Percentiles rank a stretch among this genome's conserved stretches.
Evolutionary conservation across 2,113 vertebrate species (phyloP).

Genomic region (Heterochromis multidens): DNA sequence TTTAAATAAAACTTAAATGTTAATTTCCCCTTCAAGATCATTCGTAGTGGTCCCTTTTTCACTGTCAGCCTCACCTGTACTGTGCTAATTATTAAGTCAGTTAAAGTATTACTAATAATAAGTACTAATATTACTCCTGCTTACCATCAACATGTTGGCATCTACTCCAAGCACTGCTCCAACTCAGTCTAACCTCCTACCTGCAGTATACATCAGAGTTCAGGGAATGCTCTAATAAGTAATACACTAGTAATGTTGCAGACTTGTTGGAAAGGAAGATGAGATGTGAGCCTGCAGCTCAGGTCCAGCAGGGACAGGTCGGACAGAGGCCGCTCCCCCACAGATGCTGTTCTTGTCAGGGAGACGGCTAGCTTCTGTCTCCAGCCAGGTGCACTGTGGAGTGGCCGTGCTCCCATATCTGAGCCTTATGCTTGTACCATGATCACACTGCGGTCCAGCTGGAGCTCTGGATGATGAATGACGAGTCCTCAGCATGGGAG

Average conservation of each 20-base stretch:
- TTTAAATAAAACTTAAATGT: neutral
- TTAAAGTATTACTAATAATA: no score
- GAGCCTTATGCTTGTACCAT: slow-evolving; percentile 23
- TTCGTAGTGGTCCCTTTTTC: neutral
- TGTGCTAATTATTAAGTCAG: no score
- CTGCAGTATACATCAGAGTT: neutral
- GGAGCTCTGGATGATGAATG: slow-evolving; percentile 51
- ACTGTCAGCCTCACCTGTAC: neutral
- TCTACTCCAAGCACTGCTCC: neutral
- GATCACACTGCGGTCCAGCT: slow-evolving; percentile 38
- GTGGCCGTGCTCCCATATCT: neutral
- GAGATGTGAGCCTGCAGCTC: neutral
- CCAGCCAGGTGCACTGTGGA: slow-evolving; percentile 28
- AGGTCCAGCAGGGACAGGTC: neutral
- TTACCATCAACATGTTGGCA: neutral
- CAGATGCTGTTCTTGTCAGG: slow-evolving; percentile 9
- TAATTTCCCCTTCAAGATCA: neutral
- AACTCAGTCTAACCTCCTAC: neutral
- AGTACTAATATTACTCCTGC: neutral
- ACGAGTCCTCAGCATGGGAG: slow-evolving; percentile 23
- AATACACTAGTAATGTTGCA: neutral
- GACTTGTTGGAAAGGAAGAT: neutral
- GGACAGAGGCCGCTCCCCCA: neutral
- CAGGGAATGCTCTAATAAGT: neutral
- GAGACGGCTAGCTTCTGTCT: slow-evolving; percentile 11